Conservation (phyloP, 2,797 vertebrate species). For the Acanthurus lineatus region DNA sequence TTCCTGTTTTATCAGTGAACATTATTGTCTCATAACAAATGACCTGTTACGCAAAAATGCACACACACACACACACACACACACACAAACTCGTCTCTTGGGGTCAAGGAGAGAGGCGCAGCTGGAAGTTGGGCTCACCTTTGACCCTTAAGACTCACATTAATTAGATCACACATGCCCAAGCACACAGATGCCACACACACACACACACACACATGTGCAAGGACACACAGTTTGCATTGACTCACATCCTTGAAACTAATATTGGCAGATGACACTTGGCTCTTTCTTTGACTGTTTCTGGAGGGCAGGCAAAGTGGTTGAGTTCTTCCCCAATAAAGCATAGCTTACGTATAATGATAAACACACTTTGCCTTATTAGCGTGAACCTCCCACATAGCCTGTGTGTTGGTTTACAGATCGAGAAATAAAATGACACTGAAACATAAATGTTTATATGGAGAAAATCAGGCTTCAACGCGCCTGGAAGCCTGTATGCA, state of each 20-base stretch:
- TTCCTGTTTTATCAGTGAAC: constrained; percentile 23
- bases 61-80: constrained; percentile 22
- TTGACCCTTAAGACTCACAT: constrained; percentile 57
- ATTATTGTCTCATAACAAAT: constrained; percentile 28
- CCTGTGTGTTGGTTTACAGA: constrained; percentile 61
- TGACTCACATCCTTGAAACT: constrained; percentile 18
- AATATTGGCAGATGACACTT: constrained; percentile 38
- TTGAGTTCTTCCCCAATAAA: constrained; percentile 54
- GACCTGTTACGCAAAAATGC: constrained; percentile 36
- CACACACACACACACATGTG: background rate
- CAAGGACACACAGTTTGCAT: constrained; percentile 18
- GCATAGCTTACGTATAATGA: constrained; percentile 40
- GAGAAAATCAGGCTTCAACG: constrained; percentile 49
- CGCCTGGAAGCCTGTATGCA: constrained; percentile 29
- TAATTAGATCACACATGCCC: constrained; percentile 57
- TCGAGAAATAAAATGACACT: constrained; percentile 70
- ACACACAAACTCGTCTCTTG: constrained; percentile 20
- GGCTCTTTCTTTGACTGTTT: constrained; percentile 20
- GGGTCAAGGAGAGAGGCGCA: constrained; percentile 55
- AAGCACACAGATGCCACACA: constrained; percentile 5
- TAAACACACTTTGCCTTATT: constrained; percentile 74
- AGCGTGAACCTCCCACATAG: constrained; percentile 68
- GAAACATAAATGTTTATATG: constrained; percentile 78
- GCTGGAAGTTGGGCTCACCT: constrained; percentile 69
- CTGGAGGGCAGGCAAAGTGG: constrained; percentile 12